Base-by-base conservation (phyloP, 2,797 vertebrate species). In the Sebastolobus alascanus region DNA sequence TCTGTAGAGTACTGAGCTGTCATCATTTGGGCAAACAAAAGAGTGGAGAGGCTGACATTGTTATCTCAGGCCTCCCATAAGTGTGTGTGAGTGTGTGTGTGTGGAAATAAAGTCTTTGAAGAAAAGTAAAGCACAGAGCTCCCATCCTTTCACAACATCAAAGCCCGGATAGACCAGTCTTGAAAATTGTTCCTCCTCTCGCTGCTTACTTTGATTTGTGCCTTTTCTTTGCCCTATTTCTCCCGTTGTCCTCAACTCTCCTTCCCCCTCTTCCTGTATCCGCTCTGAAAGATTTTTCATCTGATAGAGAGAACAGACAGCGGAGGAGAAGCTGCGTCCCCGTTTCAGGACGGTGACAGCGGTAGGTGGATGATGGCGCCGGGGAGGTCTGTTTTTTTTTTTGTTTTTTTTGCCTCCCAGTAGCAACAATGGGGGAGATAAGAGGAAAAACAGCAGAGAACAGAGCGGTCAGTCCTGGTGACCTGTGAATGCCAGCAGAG, bases 51-150 rank as follows among this genome's bases (percentile, higher is more conserved):
- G 31, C 63, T 70, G 56, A 65, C 68, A 27, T 74, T 63, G 20
- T 84, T 84, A 77, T 86, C 67, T 68, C 55, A 64, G 50, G 37
- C 76, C 63, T 74, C 35, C 29, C 6, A 40, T 73, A 79, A 82
- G 46, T 67, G 25, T 38, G 25, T 35, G 35, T 65, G 55, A 82
- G 46, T 67, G 25, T 38, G 50, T 38, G 50, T 67, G 9, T 68
- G 75, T 27, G n/a, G 29, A 54, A 55, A 79, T 79, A 73, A 79
- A 68, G 71, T 70, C 84, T 92, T 88, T 87, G 86, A 89, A 90
- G 89, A 83, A 77, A 79, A 84, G 83, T 74, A 76, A 78, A 87
- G 80, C 71, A 83, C 75, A 78, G 67, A 73, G 73, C 67, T 78
- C 40, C 64, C 56, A 72, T 83, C 68, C 68, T 79, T 80, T 71